These are phyloP conservation scores for Alligator mississippiensis DNA, from an alignment of 2,113 vertebrate genomes.

Conservation along the genomic window DNA sequence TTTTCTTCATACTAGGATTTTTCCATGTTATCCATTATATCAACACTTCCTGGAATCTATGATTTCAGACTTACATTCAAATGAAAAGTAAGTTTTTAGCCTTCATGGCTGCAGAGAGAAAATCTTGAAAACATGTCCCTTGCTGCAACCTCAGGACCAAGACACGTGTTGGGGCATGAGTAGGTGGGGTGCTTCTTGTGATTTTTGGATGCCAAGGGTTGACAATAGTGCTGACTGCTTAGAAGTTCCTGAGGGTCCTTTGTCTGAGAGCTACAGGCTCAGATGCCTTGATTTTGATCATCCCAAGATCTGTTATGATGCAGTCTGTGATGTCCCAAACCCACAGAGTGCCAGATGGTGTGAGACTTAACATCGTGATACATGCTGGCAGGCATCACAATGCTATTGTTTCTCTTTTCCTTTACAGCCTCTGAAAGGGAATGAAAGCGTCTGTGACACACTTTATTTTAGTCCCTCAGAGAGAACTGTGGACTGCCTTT, in stretches of 20 bases:
- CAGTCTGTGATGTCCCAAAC: neutral
- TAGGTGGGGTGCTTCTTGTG: neutral
- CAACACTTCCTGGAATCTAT: neutral
- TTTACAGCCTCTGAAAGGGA: neutral
- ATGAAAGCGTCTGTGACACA: neutral
- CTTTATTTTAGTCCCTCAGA: neutral
- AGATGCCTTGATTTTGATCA: neutral
- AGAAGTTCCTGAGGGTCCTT: neutral
- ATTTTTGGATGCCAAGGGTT: neutral
- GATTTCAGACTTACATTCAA: neutral
- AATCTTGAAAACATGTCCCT: neutral
- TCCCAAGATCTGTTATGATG: neutral
- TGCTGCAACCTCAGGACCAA: neutral
- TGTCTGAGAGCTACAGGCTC: neutral
- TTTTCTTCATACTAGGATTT: neutral
- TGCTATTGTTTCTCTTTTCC: neutral
- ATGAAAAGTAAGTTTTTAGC: neutral
- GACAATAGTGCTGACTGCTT: neutral
- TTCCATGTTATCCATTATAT: neutral
- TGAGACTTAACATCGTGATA: neutral
- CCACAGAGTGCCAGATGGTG: neutral
- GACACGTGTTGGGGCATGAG: neutral
- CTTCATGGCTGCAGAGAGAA: neutral
- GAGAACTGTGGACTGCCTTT: neutral
- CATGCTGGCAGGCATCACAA: neutral